phyloP scores from a whole-genome alignment of 2,113 vertebrate species.

The Pollimyrus isidori region DNA sequence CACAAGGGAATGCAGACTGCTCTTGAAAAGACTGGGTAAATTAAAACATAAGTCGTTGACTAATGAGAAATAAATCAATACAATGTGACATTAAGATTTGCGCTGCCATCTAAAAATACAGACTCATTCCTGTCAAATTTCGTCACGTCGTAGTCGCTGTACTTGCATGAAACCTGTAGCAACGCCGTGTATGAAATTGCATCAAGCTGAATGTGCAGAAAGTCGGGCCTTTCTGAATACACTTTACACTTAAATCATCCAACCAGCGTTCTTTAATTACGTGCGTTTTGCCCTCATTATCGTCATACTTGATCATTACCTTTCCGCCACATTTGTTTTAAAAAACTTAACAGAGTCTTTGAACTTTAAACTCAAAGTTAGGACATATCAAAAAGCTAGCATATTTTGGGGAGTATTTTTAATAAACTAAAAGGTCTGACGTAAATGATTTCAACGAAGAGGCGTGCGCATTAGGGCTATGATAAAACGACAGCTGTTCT shows the following conservation, averaged over 20 bases:
- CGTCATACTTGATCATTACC: not conserved
- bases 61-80: slow-evolving; percentile 1
- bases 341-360: not conserved
- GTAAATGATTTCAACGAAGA: slow-evolving; percentile 31
- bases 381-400: not conserved
- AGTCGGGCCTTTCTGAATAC: not conserved
- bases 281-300: not conserved
- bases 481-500: slow-evolving; percentile 70
- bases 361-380: not conserved
- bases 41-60: not conserved
- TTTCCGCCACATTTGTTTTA: not conserved
- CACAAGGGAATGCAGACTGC: too few relatives aligned
- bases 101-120: not conserved
- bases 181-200: not conserved
- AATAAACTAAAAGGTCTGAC: not conserved
- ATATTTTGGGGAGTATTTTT: not conserved
- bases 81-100: not conserved
- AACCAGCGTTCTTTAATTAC: not conserved
- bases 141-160: not conserved
- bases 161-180: not conserved
- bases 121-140: slow-evolving; percentile 7
- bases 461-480: not conserved
- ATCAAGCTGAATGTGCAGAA: not conserved
- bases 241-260: not conserved
- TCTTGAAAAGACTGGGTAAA: not conserved